Percentiles rank a stretch among this genome's conserved stretches.
Evolutionary conservation across 2,888 invertebrate genomes (phyloP).

Genomic region (Acronicta leporina): DNA sequence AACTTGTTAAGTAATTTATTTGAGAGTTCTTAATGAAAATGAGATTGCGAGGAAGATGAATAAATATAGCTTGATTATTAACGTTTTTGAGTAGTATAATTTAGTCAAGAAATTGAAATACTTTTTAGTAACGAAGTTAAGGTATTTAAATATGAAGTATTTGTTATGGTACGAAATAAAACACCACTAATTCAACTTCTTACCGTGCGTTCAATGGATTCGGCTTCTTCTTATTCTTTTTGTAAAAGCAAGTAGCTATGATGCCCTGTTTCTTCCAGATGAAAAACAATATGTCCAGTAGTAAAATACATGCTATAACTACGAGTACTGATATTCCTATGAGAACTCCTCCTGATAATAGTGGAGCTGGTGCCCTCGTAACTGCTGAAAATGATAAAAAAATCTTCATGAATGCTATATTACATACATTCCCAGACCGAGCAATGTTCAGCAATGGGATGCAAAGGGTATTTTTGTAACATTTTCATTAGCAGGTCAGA

Average conservation of each 20-base stretch:
- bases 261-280: slow-evolving; percentile 90
- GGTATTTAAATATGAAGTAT: slow-evolving; percentile 1
- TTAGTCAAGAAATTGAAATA: slow-evolving; percentile 1
- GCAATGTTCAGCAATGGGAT: no score
- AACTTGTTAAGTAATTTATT: slow-evolving; percentile 15
- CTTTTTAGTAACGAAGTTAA: neutral
- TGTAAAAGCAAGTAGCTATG: slow-evolving; percentile 90
- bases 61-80: slow-evolving; percentile 2
- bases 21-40: slow-evolving; percentile 16
- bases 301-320: slow-evolving; percentile 92
- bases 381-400: slow-evolving; percentile 10
- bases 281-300: slow-evolving; percentile 95
- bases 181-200: slow-evolving; percentile 32
- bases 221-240: slow-evolving; percentile 88
- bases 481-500: no score
- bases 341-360: slow-evolving; percentile 91
- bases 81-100: slow-evolving; percentile 15
- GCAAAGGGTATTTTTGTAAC: no score
- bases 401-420: no score
- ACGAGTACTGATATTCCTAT: slow-evolving; percentile 95
- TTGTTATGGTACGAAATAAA: slow-evolving; percentile 13
- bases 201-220: slow-evolving; percentile 79
- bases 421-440: no score
- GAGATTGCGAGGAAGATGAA: slow-evolving; percentile 18
- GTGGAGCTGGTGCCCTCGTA: slow-evolving; percentile 51